Conservation (phyloP, 2,888 invertebrate species). For the Hololepta plana region DNA sequence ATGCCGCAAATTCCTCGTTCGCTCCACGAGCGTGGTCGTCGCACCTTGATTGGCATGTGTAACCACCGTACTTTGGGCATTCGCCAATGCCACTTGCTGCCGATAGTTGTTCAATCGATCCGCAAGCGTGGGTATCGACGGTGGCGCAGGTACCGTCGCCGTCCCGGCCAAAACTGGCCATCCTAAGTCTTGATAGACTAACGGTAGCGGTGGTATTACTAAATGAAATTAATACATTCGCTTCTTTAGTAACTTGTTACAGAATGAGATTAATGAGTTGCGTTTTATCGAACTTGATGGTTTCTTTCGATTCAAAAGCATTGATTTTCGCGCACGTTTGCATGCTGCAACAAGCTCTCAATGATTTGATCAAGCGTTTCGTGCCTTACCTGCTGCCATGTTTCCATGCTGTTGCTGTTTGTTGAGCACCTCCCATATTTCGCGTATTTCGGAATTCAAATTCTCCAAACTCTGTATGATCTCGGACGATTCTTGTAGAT, state of each 20-base stretch:
- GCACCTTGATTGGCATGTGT: conserved; percentile 32
- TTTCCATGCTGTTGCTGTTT: conserved; percentile 34
- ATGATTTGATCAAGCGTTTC: not conserved
- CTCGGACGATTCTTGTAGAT: conserved; percentile 46
- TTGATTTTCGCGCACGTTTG: not conserved
- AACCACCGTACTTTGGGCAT: conserved; percentile 26
- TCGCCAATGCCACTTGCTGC: conserved; percentile 32
- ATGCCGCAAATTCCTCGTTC: conserved; percentile 44
- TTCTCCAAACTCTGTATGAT: conserved; percentile 52
- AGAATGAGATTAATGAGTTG: too few relatives aligned
- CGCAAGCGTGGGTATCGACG: conserved; percentile 29
- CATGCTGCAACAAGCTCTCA: too few relatives aligned
- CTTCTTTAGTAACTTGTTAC: not conserved
- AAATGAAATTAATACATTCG: conserved; percentile 7
- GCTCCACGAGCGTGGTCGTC: conserved; percentile 42
- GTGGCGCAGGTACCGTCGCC: conserved; percentile 23
- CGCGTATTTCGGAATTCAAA: conserved; percentile 49
- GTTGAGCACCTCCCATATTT: conserved; percentile 47
- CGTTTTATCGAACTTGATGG: too few relatives aligned
- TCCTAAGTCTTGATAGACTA: conserved; percentile 35
- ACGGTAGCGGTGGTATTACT: conserved; percentile 27
- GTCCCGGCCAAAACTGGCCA: conserved; percentile 29
- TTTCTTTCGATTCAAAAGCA: too few relatives aligned
- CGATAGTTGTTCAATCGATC: conserved; percentile 36
- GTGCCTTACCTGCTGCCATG: conserved; percentile 26